Conservation (phyloP, 2,113 vertebrate genomes). For the Murina feae region DNA sequence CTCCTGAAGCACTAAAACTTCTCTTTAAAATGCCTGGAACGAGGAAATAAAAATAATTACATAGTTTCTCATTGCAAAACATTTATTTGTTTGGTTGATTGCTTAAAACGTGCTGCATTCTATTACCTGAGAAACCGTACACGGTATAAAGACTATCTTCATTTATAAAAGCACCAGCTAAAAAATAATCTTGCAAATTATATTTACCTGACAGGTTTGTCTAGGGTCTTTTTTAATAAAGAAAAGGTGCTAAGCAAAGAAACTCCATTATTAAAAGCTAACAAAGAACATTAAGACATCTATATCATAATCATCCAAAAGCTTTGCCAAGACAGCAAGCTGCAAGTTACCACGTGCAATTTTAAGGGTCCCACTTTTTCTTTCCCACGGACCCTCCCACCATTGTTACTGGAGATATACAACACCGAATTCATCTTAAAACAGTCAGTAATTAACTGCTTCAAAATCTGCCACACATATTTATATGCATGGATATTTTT, state of each 20-base stretch:
- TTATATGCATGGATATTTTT: background rate
- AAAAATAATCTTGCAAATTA: conserved; percentile 32
- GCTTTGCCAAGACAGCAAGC: background rate
- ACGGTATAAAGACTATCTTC: background rate
- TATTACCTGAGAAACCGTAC: background rate
- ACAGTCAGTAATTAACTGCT: background rate
- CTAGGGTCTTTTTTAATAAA: background rate
- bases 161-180: background rate
- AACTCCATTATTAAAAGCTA: background rate
- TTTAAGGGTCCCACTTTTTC: background rate
- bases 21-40: conserved; percentile 78
- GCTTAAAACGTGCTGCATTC: background rate
- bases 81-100: background rate
- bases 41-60: conserved; percentile 47
- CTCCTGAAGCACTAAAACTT: conserved; percentile 77
- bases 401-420: background rate
- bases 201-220: background rate
- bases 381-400: background rate
- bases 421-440: background rate
- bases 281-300: background rate
- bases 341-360: background rate
- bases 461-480: background rate
- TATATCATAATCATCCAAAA: background rate
- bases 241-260: conserved; percentile 11
- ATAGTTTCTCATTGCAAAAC: conserved; percentile 4